These are phyloP conservation scores for Thyatira batis DNA, from an alignment of 2,888 invertebrate genomes.

Conservation along the genomic window DNA sequence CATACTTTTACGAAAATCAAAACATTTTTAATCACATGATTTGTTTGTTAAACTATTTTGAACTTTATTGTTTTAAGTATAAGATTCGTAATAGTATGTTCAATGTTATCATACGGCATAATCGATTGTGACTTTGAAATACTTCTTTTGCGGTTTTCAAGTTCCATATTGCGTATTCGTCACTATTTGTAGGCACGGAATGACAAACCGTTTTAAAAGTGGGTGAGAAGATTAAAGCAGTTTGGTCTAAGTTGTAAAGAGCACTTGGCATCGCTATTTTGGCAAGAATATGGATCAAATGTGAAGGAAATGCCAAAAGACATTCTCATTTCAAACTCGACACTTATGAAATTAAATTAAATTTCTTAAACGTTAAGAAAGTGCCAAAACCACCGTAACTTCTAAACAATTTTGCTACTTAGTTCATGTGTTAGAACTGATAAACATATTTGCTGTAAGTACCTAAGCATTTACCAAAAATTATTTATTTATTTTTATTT, in stretches of 20 bases:
- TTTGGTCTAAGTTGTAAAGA: background rate
- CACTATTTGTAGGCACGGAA: background rate
- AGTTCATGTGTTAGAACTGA: no score
- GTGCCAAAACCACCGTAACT: no score
- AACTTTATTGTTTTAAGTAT: background rate
- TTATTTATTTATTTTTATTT: no score
- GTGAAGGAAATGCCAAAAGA: background rate
- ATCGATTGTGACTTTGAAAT: background rate
- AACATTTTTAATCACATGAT: conserved; percentile 1
- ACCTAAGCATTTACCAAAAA: no score
- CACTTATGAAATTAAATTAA: background rate
- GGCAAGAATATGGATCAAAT: background rate
- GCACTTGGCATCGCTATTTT: background rate
- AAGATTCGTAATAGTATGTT: background rate
- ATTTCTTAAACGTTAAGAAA: no score
- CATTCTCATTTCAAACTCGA: background rate
- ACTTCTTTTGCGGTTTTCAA: background rate
- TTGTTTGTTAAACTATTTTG: background rate
- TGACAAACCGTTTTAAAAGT: background rate
- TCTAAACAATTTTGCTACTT: no score
- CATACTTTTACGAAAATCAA: conserved; percentile 13
- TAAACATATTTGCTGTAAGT: no score
- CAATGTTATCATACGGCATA: background rate
- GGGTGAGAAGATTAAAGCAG: background rate
- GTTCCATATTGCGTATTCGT: background rate